phyloP scores from a whole-genome alignment of 2,797 vertebrate species.

The Enteromius trimaculatus region DNA sequence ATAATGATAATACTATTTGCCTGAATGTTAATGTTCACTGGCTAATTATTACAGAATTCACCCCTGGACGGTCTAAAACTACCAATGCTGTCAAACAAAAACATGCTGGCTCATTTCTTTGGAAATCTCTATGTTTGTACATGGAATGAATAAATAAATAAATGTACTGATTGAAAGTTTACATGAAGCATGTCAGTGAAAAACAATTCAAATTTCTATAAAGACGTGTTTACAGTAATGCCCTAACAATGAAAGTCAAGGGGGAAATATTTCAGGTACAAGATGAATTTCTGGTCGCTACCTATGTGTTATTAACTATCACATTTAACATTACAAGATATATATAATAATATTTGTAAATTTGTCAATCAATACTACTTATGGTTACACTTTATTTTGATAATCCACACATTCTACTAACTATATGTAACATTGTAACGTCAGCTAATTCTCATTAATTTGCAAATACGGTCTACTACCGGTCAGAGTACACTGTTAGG shows the following conservation, averaged over 20 bases:
- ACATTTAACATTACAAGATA: background rate
- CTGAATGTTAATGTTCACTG: background rate
- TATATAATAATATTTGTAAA: background rate
- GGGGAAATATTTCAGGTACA: background rate
- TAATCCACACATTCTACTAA: too few relatives aligned
- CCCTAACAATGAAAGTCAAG: background rate
- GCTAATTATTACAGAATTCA: background rate
- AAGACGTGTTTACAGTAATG: background rate
- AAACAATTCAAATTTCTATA: background rate
- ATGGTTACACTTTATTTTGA: too few relatives aligned
- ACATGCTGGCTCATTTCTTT: constrained; percentile 26
- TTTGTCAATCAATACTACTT: too few relatives aligned
- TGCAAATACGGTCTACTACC: too few relatives aligned
- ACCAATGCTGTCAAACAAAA: background rate
- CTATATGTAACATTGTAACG: too few relatives aligned
- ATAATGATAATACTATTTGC: constrained; percentile 11
- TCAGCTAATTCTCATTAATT: too few relatives aligned
- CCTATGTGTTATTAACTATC: background rate
- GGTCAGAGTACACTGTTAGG: too few relatives aligned
- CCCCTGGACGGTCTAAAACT: background rate
- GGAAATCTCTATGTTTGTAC: constrained; percentile 21
- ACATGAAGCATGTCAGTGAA: background rate
- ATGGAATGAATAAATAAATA: background rate
- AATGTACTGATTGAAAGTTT: background rate
- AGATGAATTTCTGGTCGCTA: background rate